Evolutionary conservation across 2,113 vertebrate species (phyloP).

Genomic region (Cyphomyrus plagiostoma): DNA sequence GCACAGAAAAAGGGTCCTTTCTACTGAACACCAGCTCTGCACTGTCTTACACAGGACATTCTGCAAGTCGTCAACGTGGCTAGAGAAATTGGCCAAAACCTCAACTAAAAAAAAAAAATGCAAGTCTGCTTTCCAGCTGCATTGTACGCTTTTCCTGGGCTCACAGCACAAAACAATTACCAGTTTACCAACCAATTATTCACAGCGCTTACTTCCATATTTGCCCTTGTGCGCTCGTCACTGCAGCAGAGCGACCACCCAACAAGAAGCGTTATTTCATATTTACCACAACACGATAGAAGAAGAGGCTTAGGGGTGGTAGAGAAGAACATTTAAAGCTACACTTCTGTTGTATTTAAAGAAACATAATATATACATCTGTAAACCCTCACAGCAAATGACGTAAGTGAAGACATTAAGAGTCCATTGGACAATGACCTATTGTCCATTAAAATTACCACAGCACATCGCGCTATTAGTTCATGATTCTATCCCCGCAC

Average conservation of each 20-base stretch:
- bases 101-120: conserved; percentile 41
- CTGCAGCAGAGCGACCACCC: not conserved
- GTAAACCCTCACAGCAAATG: not conserved
- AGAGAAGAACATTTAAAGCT: not conserved
- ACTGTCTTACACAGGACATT: conserved; percentile 46
- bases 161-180: conserved; percentile 25
- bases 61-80: conserved; percentile 12
- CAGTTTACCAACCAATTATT: conserved; percentile 15
- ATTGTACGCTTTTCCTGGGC: conserved; percentile 13
- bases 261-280: not conserved
- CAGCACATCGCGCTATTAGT: not conserved
- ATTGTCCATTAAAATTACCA: not conserved
- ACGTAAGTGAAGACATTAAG: not conserved
- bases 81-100: conserved; percentile 56
- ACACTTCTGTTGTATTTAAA: not conserved
- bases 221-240: not conserved
- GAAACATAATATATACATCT: not conserved
- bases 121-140: conserved; percentile 55
- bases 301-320: not conserved
- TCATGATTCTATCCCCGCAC: not conserved
- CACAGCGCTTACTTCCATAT: conserved; percentile 11
- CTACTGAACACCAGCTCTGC: conserved; percentile 35
- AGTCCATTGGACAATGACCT: not conserved
- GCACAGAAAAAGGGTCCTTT: conserved; percentile 38
- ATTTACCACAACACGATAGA: not conserved